Conservation (phyloP, 2,113 vertebrate species). For the Thinocorus orbignyianus region DNA sequence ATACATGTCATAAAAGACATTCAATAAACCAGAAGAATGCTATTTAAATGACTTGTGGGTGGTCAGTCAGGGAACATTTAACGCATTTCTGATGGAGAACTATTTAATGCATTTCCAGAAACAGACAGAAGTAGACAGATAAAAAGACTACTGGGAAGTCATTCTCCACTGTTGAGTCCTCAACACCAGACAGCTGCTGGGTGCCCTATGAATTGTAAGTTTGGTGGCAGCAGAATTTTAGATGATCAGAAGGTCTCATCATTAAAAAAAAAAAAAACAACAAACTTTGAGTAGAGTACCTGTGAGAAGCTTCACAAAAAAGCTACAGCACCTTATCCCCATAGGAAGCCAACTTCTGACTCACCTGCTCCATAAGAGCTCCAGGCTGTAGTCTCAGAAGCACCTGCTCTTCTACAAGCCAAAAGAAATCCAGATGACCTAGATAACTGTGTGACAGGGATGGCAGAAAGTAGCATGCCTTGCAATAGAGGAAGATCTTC, state of each 20-base stretch:
- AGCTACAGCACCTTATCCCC: background rate
- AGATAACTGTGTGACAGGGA: background rate
- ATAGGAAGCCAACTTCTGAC: background rate
- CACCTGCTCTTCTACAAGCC: background rate
- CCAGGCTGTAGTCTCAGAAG: background rate
- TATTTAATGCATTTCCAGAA: background rate
- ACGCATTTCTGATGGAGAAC: background rate
- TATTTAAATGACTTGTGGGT: slow-evolving; percentile 3
- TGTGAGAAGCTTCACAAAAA: background rate
- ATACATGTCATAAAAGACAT: background rate
- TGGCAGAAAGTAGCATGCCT: background rate
- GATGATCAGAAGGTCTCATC: background rate
- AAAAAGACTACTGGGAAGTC: background rate
- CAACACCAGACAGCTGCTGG: background rate
- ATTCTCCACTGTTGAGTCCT: background rate
- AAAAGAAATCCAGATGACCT: background rate
- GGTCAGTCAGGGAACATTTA: background rate
- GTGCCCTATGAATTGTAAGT: background rate
- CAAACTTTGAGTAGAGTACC: background rate
- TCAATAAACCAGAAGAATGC: background rate
- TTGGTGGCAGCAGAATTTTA: background rate
- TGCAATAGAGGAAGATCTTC: background rate
- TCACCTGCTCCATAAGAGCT: background rate
- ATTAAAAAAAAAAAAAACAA: background rate
- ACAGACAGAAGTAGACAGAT: background rate